These are phyloP conservation scores for Machaerirhynchus nigripectus DNA, from an alignment of 2,113 vertebrate genomes.

Conservation along the genomic window DNA sequence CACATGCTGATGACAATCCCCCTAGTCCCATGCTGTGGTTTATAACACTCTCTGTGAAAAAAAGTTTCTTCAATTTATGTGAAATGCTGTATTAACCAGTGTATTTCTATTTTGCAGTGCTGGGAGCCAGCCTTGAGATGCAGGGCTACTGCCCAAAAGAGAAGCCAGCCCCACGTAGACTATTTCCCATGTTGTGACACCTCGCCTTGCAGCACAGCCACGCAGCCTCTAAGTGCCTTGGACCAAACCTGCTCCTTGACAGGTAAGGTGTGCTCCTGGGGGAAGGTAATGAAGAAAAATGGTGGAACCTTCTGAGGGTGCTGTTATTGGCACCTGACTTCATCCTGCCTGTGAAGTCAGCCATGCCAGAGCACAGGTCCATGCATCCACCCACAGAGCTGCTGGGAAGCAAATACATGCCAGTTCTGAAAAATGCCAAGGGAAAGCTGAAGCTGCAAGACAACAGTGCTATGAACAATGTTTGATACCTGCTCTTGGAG, in stretches of 20 bases:
- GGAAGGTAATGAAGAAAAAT: neutral
- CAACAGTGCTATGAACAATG: neutral
- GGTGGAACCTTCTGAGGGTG: neutral
- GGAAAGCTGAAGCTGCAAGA: neutral
- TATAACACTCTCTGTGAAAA: neutral
- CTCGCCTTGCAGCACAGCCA: neutral
- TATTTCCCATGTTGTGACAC: neutral
- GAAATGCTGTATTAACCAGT: fast-evolving
- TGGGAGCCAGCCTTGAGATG: neutral
- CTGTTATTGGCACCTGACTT: neutral
- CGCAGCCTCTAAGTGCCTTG: fast-evolving
- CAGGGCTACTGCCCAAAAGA: too few species aligned
- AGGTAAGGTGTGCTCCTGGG: neutral
- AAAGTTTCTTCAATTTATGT: neutral
- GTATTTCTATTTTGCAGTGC: neutral
- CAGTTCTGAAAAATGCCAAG: neutral
- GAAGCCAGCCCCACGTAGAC: fast-evolving
- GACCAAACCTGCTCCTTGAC: neutral
- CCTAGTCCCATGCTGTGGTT: neutral
- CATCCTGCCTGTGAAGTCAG: neutral
- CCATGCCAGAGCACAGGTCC: neutral
- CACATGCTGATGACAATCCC: neutral
- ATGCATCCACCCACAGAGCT: neutral
- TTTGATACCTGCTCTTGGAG: neutral
- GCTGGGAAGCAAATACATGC: neutral